Conservation (phyloP, 2,113 vertebrate species). For the Okapia johnstoni region DNA sequence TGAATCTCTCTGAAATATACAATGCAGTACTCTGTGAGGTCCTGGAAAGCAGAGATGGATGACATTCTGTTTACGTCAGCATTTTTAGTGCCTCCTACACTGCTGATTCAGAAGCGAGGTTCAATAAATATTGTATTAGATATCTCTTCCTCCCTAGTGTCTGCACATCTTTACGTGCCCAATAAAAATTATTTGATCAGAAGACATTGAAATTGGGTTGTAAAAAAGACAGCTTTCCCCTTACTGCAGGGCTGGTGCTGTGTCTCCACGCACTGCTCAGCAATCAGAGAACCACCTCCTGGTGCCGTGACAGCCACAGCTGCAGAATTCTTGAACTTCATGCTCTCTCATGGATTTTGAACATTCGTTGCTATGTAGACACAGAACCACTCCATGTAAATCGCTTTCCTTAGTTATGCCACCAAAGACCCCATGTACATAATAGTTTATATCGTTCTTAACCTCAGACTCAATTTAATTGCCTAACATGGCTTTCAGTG, state of each 20-base stretch:
- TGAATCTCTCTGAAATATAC: not conserved
- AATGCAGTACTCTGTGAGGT: not conserved
- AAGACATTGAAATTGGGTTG: not conserved
- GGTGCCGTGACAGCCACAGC: not conserved
- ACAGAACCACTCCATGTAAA: not conserved
- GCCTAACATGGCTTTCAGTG: not conserved
- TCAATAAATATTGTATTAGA: accelerated
- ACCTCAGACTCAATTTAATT: not conserved
- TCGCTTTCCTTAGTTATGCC: not conserved
- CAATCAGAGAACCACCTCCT: not conserved
- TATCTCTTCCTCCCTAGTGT: not conserved
- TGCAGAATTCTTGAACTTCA: not conserved
- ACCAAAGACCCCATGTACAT: not conserved
- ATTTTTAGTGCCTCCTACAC: not conserved
- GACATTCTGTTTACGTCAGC: not conserved
- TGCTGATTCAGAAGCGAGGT: not conserved
- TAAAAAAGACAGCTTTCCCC: not conserved
- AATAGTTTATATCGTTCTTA: not conserved
- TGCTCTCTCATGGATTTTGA: not conserved
- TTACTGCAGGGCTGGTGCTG: not conserved
- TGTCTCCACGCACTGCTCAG: not conserved
- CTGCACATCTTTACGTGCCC: not conserved
- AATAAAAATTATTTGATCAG: not conserved
- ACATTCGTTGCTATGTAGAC: not conserved
- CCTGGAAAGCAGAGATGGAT: not conserved